These are phyloP conservation scores for Erpornis zantholeuca DNA, from an alignment of 2,113 vertebrate species.

Conservation along the genomic window DNA sequence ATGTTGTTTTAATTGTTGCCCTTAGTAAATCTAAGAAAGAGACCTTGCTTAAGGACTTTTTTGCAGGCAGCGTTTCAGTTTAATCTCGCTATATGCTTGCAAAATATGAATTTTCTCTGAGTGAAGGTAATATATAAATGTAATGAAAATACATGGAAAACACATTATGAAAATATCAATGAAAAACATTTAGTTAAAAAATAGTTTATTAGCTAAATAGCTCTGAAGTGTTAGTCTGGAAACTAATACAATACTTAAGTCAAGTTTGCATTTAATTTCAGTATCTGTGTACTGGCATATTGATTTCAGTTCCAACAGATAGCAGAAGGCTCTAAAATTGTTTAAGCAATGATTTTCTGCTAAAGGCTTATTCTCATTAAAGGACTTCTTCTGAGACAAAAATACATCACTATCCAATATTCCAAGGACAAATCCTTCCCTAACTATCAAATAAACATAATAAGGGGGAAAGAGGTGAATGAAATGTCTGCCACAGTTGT, in stretches of 20 bases:
- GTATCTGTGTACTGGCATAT: background rate
- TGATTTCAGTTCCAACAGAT: slow-evolving; percentile 1
- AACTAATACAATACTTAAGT: background rate
- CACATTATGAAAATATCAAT: background rate
- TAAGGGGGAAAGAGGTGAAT: background rate
- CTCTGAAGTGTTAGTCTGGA: background rate
- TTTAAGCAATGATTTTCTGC: slow-evolving; percentile 25
- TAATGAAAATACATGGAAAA: background rate
- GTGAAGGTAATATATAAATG: background rate
- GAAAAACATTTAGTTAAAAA: background rate
- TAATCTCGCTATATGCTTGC: background rate
- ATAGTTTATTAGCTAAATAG: slow-evolving; percentile 3
- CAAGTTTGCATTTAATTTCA: slow-evolving; percentile 4
- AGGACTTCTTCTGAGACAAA: background rate
- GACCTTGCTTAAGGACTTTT: background rate
- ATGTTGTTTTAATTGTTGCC: background rate
- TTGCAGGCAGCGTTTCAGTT: background rate
- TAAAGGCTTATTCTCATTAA: slow-evolving; percentile 10
- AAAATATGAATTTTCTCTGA: background rate
- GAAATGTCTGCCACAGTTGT: background rate
- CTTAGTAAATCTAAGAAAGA: background rate
- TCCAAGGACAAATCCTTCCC: background rate
- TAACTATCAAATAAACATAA: background rate
- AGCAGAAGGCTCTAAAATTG: background rate
- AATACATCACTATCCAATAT: background rate